Conservation (phyloP, 2,888 invertebrate genomes). For the Embidobia sp. region DNA sequence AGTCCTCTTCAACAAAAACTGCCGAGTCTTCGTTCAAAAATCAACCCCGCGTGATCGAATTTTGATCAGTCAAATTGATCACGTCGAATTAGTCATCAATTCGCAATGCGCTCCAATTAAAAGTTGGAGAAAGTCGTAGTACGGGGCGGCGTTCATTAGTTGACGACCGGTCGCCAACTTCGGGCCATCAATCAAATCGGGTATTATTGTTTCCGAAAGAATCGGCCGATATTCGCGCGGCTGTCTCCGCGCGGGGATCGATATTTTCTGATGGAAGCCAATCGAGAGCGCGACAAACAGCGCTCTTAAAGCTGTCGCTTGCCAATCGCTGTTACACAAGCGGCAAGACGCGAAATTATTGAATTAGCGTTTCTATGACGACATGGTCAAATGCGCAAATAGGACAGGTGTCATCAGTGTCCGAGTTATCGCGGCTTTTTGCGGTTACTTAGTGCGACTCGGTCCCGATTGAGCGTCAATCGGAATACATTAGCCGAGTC, state of each 20-base stretch:
- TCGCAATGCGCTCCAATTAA: background rate
- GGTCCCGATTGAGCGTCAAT: too few relatives aligned
- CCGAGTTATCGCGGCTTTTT: conserved; percentile 17
- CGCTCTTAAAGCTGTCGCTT: conserved; percentile 41
- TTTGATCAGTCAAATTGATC: too few relatives aligned
- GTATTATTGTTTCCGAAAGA: conserved; percentile 7
- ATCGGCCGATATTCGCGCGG: conserved; percentile 14
- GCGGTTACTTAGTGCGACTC: background rate
- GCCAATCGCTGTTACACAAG: conserved; percentile 60
- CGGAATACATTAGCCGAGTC: too few relatives aligned
- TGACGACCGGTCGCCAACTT: background rate
- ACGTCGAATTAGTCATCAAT: too few relatives aligned
- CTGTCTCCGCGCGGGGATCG: conserved; percentile 27
- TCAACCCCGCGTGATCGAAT: too few relatives aligned
- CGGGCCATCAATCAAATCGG: too few relatives aligned
- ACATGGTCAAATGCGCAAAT: conserved; percentile 68
- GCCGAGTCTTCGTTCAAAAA: too few relatives aligned
- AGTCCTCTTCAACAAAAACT: too few relatives aligned
- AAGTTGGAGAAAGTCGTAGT: background rate
- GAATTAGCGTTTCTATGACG: conserved; percentile 75
- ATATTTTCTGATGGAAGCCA: conserved; percentile 43
- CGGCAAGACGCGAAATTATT: conserved; percentile 70
- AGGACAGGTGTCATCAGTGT: conserved; percentile 63
- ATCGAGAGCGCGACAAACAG: conserved; percentile 37
- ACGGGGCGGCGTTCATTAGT: too few relatives aligned